These are phyloP conservation scores for Amphimedon queenslandica DNA, from an alignment of 37 sponge, comb jelly and placozoan genomes.

Conservation along the genomic window DNA sequence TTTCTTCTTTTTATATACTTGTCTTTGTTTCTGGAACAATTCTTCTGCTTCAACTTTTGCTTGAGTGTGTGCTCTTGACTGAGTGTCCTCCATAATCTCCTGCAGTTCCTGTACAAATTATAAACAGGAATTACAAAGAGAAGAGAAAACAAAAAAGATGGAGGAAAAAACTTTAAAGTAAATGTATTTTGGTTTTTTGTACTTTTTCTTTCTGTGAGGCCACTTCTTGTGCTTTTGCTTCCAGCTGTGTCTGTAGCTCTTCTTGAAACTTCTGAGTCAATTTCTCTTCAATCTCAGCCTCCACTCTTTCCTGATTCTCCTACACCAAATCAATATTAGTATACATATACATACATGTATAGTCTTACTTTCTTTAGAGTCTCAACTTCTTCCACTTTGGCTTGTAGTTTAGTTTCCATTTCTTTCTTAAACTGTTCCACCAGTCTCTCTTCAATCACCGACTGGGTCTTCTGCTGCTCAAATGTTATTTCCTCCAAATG, in stretches of 20 bases:
- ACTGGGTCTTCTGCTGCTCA: not conserved
- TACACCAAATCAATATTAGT: no score
- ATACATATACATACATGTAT: no score
- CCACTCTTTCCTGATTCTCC: not conserved
- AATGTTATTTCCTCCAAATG: conserved; percentile 9
- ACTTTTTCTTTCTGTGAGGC: not conserved
- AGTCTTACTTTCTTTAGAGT: not conserved
- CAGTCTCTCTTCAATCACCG: not conserved
- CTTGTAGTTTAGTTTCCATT: not conserved
- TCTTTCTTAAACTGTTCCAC: not conserved
- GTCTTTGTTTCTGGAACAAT: conserved; percentile 24
- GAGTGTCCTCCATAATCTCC: not conserved
- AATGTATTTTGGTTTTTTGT: no score
- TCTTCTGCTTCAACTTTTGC: conserved; percentile 15
- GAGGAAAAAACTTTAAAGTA: no score
- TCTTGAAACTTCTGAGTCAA: not conserved
- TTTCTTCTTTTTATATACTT: no score
- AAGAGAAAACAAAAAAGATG: no score
- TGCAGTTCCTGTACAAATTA: conserved; percentile 25
- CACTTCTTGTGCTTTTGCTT: not conserved
- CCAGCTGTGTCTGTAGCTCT: not conserved
- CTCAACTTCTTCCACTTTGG: not conserved
- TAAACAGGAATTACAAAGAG: no score
- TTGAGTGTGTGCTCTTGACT: not conserved
- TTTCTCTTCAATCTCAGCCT: not conserved